phyloP scores from a whole-genome alignment of 2,113 vertebrate genomes.

The Hippocampus mohnikei region DNA sequence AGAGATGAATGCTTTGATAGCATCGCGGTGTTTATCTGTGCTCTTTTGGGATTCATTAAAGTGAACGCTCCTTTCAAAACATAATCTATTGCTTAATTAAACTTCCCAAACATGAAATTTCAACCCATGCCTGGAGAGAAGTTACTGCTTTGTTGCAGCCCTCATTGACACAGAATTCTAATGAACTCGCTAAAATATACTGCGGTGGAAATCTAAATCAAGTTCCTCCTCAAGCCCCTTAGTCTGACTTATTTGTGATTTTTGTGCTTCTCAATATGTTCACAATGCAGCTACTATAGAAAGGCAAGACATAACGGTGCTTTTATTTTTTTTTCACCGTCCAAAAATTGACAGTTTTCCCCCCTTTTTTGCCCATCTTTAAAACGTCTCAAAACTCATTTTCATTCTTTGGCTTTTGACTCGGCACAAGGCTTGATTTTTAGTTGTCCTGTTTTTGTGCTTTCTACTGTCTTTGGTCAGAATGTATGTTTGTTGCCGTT shows the following conservation, averaged over 20 bases:
- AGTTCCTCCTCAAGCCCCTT: constrained; percentile 77
- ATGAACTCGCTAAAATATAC: constrained; percentile 79
- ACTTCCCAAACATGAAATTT: constrained; percentile 95
- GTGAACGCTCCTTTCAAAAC: constrained; percentile 93
- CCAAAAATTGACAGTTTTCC: no score
- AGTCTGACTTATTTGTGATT: constrained; percentile 81
- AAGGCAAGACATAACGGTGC: no score
- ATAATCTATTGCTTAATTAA: constrained; percentile 99
- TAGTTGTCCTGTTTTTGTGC: no score
- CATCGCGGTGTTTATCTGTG: constrained; percentile 89
- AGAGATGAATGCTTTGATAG: constrained; percentile 97
- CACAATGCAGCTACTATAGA: not conserved
- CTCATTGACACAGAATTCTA: constrained; percentile 81
- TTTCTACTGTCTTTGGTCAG: no score
- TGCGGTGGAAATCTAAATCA: constrained; percentile 80
- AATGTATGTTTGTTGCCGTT: no score
- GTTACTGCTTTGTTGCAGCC: constrained; percentile 80
- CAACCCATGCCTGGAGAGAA: constrained; percentile 86
- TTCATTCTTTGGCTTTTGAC: no score
- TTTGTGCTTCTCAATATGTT: constrained; percentile 60
- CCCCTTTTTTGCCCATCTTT: no score
- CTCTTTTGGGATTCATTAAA: constrained; percentile 95
- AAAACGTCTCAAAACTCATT: no score
- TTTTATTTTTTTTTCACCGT: no score
- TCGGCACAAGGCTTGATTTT: no score